A percentile compares a stretch with the other conserved stretches of the same genome.
phyloP scores from a whole-genome alignment of 2,888 invertebrate species.

The Tetrapedia diversipes region DNA sequence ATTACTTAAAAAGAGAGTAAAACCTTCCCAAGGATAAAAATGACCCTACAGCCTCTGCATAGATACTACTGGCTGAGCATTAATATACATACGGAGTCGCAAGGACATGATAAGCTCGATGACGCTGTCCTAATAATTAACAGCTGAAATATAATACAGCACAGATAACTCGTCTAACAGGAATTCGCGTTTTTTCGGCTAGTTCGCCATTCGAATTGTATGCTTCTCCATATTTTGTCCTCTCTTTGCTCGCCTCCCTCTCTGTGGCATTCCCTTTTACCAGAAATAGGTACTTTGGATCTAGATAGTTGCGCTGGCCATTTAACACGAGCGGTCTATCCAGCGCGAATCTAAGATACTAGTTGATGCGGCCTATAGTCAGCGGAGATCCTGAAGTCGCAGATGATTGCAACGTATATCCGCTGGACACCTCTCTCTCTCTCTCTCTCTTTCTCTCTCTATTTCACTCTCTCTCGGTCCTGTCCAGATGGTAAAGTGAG shows the following conservation, averaged over 20 bases:
- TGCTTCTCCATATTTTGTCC: conserved; percentile 10
- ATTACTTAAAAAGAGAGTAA: too few species aligned
- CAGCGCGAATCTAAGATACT: conserved; percentile 52
- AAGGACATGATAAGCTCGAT: conserved; percentile 10
- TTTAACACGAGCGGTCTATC: conserved; percentile 52
- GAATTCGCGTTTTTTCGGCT: conserved; percentile 37
- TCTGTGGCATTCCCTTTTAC: conserved; percentile 11
- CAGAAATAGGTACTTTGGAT: conserved; percentile 52
- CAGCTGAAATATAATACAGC: conserved; percentile 50
- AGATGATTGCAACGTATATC: conserved; percentile 52
- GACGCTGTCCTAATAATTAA: conserved; percentile 46
- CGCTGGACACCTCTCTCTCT: too few species aligned
- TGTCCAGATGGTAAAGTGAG: conserved; percentile 59
- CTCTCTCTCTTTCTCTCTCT: background rate
- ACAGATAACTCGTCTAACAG: conserved; percentile 45
- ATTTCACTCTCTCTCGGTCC: conserved; percentile 6
- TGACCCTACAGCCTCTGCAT: too few species aligned
- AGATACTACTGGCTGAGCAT: too few species aligned
- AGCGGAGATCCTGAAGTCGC: conserved; percentile 52
- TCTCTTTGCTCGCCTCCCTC: background rate
- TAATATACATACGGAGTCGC: conserved; percentile 17
- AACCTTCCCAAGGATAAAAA: too few species aligned
- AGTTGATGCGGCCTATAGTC: conserved; percentile 45
- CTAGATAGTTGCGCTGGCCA: conserved; percentile 52
- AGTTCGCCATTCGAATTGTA: conserved; percentile 25